Evolutionary conservation across 2,113 vertebrate species (phyloP).

Genomic region (Pelmatolapia mariae): DNA sequence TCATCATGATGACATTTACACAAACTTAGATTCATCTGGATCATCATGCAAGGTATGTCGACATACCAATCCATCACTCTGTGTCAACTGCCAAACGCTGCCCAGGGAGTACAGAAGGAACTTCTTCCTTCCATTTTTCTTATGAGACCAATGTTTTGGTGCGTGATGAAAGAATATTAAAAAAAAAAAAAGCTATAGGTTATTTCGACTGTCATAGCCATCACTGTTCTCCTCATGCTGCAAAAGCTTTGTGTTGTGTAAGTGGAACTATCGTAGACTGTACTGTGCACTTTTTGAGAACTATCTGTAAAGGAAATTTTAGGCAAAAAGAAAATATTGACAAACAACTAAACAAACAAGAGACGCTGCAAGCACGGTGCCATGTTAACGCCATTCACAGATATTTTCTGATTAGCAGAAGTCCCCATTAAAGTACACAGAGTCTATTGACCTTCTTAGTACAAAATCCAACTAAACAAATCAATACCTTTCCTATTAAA

Average conservation of each 20-base stretch:
- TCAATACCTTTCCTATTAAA: background rate
- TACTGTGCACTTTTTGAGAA: background rate
- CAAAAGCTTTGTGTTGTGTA: background rate
- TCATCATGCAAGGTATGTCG: background rate
- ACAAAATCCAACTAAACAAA: background rate
- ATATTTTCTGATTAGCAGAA: background rate
- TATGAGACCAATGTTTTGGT: background rate
- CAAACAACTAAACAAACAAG: background rate
- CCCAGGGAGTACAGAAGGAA: background rate
- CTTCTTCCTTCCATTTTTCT: background rate
- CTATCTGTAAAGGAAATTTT: background rate
- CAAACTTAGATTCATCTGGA: background rate
- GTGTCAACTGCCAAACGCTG: background rate
- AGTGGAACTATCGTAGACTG: background rate
- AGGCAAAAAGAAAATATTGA: background rate
- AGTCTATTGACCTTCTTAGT: background rate
- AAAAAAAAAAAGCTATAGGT: background rate
- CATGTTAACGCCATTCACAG: background rate
- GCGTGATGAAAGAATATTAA: background rate
- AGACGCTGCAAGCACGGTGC: background rate
- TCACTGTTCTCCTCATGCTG: background rate
- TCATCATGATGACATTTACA: background rate
- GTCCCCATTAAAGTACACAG: background rate
- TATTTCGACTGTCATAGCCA: background rate
- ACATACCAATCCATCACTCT: background rate